Evolutionary conservation across 2,113 vertebrate species (phyloP).

Genomic region (Hippopotamus amphibius): DNA sequence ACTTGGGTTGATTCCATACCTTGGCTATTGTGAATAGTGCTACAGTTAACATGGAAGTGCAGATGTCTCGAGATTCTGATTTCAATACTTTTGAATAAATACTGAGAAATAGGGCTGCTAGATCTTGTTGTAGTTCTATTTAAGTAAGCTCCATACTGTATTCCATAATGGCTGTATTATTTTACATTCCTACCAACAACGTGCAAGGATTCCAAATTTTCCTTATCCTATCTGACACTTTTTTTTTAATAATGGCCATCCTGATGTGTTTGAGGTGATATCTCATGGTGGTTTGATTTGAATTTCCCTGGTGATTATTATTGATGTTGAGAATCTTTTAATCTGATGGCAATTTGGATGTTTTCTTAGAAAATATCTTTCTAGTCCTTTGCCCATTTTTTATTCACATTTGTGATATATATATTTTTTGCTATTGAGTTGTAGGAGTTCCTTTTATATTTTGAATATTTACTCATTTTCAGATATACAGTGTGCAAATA

Average conservation of each 20-base stretch:
- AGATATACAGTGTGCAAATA: not conserved
- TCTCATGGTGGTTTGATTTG: not conserved
- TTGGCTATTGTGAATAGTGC: not conserved
- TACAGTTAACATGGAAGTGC: not conserved
- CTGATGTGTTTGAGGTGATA: not conserved
- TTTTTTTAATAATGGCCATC: not conserved
- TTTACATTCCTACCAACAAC: not conserved
- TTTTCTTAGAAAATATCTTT: not conserved
- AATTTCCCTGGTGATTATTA: not conserved
- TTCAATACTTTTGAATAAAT: not conserved
- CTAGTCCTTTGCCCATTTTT: not conserved
- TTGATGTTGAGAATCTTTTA: not conserved
- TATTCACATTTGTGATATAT: not conserved
- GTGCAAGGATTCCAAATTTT: not conserved
- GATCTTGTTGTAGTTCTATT: not conserved
- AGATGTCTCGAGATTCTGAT: not conserved
- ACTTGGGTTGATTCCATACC: not conserved
- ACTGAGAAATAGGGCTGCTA: not conserved
- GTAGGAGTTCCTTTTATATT: not conserved
- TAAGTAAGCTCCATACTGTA: not conserved
- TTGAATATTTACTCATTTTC: not conserved
- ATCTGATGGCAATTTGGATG: not conserved
- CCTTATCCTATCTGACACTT: not conserved
- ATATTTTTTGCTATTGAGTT: not conserved
- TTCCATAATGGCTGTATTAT: not conserved